Conservation (phyloP, 2,113 vertebrate species). For the Lepisosteus oculatus region DNA sequence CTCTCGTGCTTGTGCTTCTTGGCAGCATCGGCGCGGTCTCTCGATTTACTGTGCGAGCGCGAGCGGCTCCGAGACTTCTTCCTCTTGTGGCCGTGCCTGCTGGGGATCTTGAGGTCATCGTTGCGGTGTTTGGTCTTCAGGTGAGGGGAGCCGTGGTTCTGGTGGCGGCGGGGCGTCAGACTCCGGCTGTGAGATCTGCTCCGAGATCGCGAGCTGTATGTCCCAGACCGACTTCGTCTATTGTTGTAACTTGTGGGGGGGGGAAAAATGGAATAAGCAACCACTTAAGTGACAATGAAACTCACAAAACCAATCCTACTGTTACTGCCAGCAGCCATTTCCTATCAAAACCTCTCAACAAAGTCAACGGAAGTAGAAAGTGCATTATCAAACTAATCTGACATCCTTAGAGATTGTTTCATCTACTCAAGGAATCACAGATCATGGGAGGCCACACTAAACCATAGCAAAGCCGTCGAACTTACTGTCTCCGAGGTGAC, state of each 20-base stretch:
- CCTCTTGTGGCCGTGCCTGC: conserved; percentile 87
- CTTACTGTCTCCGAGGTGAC: conserved; percentile 88
- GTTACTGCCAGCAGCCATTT: too few species aligned
- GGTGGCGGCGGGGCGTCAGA: conserved; percentile 82
- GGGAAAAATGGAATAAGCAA: neutral
- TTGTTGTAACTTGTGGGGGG: conserved; percentile 80
- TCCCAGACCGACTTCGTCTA: conserved; percentile 89
- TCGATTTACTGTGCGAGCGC: conserved; percentile 82
- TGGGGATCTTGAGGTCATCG: conserved; percentile 79
- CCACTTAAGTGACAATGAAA: neutral
- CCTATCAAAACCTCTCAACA: too few species aligned
- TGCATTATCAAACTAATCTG: too few species aligned
- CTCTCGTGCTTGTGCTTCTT: conserved; percentile 96
- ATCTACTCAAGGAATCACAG: too few species aligned
- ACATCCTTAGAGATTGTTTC: too few species aligned
- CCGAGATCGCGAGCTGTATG: conserved; percentile 91
- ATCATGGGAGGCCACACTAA: too few species aligned
- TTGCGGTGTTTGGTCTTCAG: conserved; percentile 82
- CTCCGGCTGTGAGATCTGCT: conserved; percentile 92
- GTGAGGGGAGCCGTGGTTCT: conserved; percentile 80
- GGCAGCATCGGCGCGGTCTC: conserved; percentile 76
- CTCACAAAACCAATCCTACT: neutral
- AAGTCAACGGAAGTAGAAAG: too few species aligned
- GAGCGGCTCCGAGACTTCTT: conserved; percentile 83
- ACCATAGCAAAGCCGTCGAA: conserved; percentile 11